Base-by-base conservation (phyloP, 1,140 invertebrate species). In the Eueides isabella region DNA sequence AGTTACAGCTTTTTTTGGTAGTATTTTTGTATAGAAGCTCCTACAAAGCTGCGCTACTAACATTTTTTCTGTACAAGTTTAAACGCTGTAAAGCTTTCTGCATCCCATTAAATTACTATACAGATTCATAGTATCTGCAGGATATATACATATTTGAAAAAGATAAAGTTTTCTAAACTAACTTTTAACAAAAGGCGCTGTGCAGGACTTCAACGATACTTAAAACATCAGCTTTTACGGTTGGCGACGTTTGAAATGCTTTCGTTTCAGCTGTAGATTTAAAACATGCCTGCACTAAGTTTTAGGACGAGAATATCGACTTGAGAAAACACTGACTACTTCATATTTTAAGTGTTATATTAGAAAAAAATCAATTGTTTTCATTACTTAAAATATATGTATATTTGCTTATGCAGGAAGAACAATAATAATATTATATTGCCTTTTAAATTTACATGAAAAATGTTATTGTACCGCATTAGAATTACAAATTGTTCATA, bases 111-210 rank as follows among this genome's bases (percentile, higher is more conserved):
- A 55, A 55, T 55, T 55, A 55, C 23, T 12, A 55, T 26, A 26
- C 48, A 0, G 48, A 23, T 11, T 23, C 44, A 55, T 48, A 0
- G n/a, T 48, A 55, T 23, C 48, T 55, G 19, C 23, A 55, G 5
- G 48, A 23, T 55, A 26, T 26, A 55, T 55, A 12, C 9, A 55
- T 48, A 19, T 48, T 48, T 48, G n/a, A 63, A 63, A 29, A 61
- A n/a, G 38, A 67, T 33, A 69, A 41, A 63, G 28, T 16, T n/a
- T 71, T 65, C 19, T 44, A 19, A 64, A 48, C 61, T 29, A 63
- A 71, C 41, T 41, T 63, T 23, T 16, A 71, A 71, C 69, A 71
- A 71, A 64, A 71, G 69, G 31, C 26, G 31, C 35, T 16, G 38
- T n/a, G 35, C 23, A 64, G 35, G 62, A 38, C 61, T 71, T 23